A percentile compares a stretch with the other conserved stretches of the same genome.
These are phyloP conservation scores for Scaptomyza graminum DNA, from an alignment of 1,140 invertebrate genomes.

Conservation along the genomic window DNA sequence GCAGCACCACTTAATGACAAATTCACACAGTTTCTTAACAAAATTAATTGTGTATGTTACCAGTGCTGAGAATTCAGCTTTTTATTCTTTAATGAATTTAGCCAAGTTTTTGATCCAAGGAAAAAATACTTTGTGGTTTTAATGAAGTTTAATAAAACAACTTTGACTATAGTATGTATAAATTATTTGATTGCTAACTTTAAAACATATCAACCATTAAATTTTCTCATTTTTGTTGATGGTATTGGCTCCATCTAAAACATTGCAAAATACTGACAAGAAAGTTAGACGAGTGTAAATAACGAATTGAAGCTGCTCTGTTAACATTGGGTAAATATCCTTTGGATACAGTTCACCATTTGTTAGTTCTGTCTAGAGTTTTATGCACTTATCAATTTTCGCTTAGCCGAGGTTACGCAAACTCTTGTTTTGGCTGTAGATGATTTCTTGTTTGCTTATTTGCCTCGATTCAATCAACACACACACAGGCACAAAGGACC, in stretches of 20 bases:
- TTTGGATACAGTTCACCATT: slow-evolving; percentile 28
- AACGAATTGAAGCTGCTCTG: slow-evolving; percentile 20
- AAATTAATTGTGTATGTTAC: slow-evolving; percentile 53
- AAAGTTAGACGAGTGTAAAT: not conserved
- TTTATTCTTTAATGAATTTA: not conserved
- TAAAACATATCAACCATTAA: no score
- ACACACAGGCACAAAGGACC: slow-evolving; percentile 55
- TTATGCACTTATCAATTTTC: slow-evolving; percentile 75
- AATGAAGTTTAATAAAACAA: no score
- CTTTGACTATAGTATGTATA: no score
- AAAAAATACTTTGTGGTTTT: no score
- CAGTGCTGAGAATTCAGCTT: not conserved
- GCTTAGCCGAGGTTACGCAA: slow-evolving; percentile 34
- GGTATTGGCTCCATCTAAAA: no score
- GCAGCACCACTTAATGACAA: slow-evolving; percentile 28
- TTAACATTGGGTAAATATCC: slow-evolving; percentile 50
- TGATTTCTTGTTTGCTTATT: slow-evolving; percentile 79
- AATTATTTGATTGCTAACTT: no score
- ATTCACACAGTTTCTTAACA: slow-evolving; percentile 23
- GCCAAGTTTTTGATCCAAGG: no score
- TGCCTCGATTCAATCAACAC: slow-evolving; percentile 75
- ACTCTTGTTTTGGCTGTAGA: slow-evolving; percentile 26
- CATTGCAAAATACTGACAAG: not conserved
- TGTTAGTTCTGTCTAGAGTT: slow-evolving; percentile 21
- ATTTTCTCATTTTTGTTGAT: no score